Base-by-base conservation (phyloP, 2,888 invertebrate species). In the Stictocephala bisonia region DNA sequence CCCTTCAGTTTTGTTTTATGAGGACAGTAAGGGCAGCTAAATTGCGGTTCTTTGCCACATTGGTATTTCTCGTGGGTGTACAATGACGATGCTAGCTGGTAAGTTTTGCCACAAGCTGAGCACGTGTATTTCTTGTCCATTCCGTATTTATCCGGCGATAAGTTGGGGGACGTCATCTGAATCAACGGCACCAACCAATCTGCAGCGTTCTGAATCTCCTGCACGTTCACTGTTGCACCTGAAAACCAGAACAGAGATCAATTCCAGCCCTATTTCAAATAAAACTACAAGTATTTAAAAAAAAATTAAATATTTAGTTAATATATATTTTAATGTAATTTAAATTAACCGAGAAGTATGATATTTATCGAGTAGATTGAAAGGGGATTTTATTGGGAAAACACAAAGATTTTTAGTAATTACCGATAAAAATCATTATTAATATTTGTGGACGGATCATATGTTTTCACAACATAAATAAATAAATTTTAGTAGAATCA, bases 1-100 rank as follows among this genome's bases (percentile, higher is more conserved):
- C 84, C 84, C 77, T 83, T 83, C 72, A 83, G 81, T 9, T 83
- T 83, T 76, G 85, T 85, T 1, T 82, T 82, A 15, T 84, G 84
- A 68, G 83, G 81, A 76, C 86, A 86, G 15, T 82, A 81, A 0
- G 84, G 84, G 79, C 85, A 85, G 58, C 83, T 81, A 73, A 83
- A 85, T 44, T 77, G 75, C 0, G 80, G 80, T 51, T 77, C 78
- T 67, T 77, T 76, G 6, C 79, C 79, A 58, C 80, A 80, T 66
- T 80, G 78, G 70, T 78, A 78, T 58, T 72, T 73, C 56, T 72
- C 73, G 40, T 77, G 76, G 0, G 64, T 73, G 26, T 70, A 64
- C 31, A 73, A 53, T 13, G 64, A 70, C 3, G 70, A 70, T 13
- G 64, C 70, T 3, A 70, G 60, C 53, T 58, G 60, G 29, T 73